phyloP scores from a whole-genome alignment of 2,113 vertebrate species.

The Pitta sordida region DNA sequence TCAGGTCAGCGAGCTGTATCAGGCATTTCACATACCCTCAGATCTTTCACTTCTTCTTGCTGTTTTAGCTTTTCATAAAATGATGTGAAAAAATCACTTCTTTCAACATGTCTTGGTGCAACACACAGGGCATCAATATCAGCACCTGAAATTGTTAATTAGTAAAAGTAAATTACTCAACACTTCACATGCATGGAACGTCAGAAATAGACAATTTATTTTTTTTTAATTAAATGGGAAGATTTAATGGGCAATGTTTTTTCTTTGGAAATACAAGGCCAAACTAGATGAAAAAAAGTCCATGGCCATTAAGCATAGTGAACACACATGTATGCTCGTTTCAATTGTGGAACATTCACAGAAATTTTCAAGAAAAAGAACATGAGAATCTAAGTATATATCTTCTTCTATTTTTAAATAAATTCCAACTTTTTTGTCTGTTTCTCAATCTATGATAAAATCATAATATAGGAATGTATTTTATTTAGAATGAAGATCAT shows the following conservation, averaged over 20 bases:
- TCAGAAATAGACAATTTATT: not conserved
- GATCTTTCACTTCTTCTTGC: conserved; percentile 88
- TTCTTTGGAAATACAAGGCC: not conserved
- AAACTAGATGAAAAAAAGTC: not conserved
- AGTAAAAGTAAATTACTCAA: not conserved
- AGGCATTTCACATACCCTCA: conserved; percentile 74
- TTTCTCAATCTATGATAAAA: not conserved
- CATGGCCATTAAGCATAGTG: not conserved
- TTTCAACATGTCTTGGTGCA: conserved; percentile 85
- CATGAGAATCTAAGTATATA: not conserved
- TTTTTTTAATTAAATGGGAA: not conserved
- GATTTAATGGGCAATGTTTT: not conserved
- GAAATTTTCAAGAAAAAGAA: not conserved
- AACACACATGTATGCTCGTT: not conserved
- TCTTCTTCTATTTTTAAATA: not conserved
- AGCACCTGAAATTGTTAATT: conserved; percentile 75
- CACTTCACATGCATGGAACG: not conserved
- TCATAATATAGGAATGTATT: not conserved
- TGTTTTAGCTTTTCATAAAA: conserved; percentile 89
- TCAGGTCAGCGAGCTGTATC: not conserved
- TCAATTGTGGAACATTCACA: not conserved
- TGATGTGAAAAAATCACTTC: conserved; percentile 88
- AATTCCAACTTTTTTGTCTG: not conserved
- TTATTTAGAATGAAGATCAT: not conserved
- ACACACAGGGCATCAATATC: conserved; percentile 92